Base-by-base conservation (phyloP, 1,140 invertebrate genomes). In the Phenacoccus solenopsis region DNA sequence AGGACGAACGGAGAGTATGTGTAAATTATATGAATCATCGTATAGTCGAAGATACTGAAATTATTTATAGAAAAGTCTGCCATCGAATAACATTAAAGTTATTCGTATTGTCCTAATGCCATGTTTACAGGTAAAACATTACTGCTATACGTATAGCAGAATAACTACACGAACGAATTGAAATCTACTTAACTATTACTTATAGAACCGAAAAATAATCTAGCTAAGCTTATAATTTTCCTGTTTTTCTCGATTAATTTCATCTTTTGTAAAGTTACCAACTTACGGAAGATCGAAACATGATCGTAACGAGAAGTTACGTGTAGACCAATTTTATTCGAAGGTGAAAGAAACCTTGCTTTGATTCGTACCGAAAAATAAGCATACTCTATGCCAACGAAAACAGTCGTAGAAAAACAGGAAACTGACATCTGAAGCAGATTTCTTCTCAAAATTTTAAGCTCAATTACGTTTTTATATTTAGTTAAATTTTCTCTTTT, bases 1-100 rank as follows among this genome's bases (percentile, higher is more conserved):
- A 74, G 79, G 78, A 28, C 85, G 89, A 73, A 85, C 89, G 72
- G 88, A 88, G 76, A 88, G 87, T 75, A 84, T 93, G 71, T 90
- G 90, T 82, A 93, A 93, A 81, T 82, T 93, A 71, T 93, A 93
- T 79, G 90, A 93, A 77, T 84, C 86, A 75, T 88, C 88, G 75
- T 90, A 91, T 79, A 87, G 88, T 76, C 88, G 90, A 79, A 87
- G 91, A 79, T 91, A 90, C 80, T 93, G 85, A 86, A 64, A 24
- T 24, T 16, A 64, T 64, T 24, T 3, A 64, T 16, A 59, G 16
- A 64, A 64, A 64, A 64, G 59, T 64, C 59, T 64, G 59, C 59
- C 59, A 64, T 64, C 59, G 59, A 64, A 20, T 64, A 64, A 64
- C 25, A 22, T 64, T 27, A 64, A 22, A 20, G 25, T 64, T 64